phyloP scores from a whole-genome alignment of 2,888 invertebrate genomes.

The Holacanthella duospinosa region DNA sequence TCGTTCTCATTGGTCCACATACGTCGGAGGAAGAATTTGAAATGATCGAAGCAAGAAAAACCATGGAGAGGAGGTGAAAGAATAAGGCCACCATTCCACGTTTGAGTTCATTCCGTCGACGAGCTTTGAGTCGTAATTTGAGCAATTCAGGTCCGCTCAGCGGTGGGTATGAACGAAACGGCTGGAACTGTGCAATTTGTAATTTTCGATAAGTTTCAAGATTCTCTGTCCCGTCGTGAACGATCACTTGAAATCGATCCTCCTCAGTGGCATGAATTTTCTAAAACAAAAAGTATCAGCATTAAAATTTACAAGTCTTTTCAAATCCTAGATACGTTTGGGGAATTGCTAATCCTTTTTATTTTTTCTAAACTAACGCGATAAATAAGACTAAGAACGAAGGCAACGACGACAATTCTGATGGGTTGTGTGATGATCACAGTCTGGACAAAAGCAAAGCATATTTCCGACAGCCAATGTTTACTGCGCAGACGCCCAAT shows the following conservation, averaged over 20 bases:
- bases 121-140: conserved; percentile 14
- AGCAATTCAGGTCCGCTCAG: conserved; percentile 15
- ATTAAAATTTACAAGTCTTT: not conserved
- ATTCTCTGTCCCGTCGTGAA: not conserved
- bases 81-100: conserved; percentile 12
- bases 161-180: conserved; percentile 12
- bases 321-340: too few species aligned
- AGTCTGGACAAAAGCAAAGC: conserved; percentile 16
- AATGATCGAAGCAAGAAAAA: conserved; percentile 1
- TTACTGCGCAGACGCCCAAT: conserved; percentile 22
- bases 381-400: conserved; percentile 10
- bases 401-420: conserved; percentile 8
- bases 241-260: conserved; percentile 4
- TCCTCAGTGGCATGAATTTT: conserved; percentile 6
- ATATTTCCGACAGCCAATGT: conserved; percentile 21
- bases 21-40: not conserved
- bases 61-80: not conserved
- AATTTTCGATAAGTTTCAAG: conserved; percentile 3
- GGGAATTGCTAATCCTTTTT: too few species aligned
- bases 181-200: conserved; percentile 8
- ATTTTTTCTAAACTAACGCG: not conserved
- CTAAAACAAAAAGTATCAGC: not conserved
- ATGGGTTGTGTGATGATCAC: conserved; percentile 22
- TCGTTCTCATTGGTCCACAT: conserved; percentile 12
- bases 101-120: conserved; percentile 14